Base-by-base conservation (phyloP, 2,888 invertebrate species). In the Bugulina stolonifera region DNA sequence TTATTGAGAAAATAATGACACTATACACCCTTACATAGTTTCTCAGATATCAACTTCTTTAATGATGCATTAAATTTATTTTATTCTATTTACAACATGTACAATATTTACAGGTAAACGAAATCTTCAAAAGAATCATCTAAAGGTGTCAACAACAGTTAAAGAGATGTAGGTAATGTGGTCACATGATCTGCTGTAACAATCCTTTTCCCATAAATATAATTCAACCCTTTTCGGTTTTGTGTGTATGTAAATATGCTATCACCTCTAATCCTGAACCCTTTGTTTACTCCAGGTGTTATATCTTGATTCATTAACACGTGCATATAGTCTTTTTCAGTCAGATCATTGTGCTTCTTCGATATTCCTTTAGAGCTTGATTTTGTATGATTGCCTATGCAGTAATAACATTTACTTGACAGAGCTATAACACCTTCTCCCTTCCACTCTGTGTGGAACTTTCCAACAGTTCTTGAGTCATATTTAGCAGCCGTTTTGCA, bases 401-500 rank as follows among this genome's bases (percentile, higher is more conserved):
- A 57, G 57, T 57, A 57, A 25, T 57, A 57, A 57, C 57, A 57
- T 25, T 57, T 57, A 25, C 57, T 57, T 18, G n/a, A 57, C 23
- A 57, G 25, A 57, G 57, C 57, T 57, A 57, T 57, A 18, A 57
- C 57, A 23, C 57, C 57, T 57, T 57, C 57, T 18, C 57, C 57
- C 23, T 5, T 57, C 57, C 57, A 57, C 25, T 57, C 57, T 3
- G 57, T 55, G 34, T 72, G 64, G n/a, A 72, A 69, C 29, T 69
- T 18, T 18, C 72, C 72, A 10, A 69, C 69, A 29, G 69, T 69
- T 14, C 72, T 23, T 14, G 23, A 52, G 23, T 72, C 72, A 69
- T 22, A 54, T 23, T 69, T 10, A 1, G 14, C 29, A 52, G 52
- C 35, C 18, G 27, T 10, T 27, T 69, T 43, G 69, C 72, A 72